phyloP scores from a whole-genome alignment of 2,888 invertebrate species.

The Drymonia ruficornis region DNA sequence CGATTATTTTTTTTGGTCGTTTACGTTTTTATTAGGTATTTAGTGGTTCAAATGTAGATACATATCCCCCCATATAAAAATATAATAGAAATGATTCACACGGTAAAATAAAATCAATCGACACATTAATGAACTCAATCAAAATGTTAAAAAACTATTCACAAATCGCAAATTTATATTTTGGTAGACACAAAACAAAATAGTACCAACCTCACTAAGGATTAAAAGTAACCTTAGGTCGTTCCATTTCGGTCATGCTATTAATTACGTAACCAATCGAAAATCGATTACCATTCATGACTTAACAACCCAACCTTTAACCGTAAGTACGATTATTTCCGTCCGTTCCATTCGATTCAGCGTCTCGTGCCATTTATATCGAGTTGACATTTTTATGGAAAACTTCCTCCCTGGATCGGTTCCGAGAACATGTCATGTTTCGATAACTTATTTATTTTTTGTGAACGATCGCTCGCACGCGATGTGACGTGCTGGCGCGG shows the following conservation, averaged over 20 bases:
- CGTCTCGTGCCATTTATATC: slow-evolving; percentile 24
- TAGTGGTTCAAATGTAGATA: background rate
- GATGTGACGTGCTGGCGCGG: slow-evolving; percentile 66
- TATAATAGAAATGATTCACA: no score
- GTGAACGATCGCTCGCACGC: slow-evolving; percentile 54
- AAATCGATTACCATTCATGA: background rate
- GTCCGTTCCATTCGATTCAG: slow-evolving; percentile 11
- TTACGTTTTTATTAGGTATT: background rate
- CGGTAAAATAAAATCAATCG: no score
- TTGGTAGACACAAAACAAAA: no score
- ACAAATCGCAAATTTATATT: no score
- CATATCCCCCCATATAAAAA: no score
- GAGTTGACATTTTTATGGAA: slow-evolving; percentile 33
- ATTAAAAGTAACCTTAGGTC: background rate
- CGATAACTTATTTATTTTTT: slow-evolving; percentile 50
- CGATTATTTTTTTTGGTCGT: slow-evolving; percentile 18
- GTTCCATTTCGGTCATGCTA: background rate
- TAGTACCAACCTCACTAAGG: no score
- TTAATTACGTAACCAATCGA: background rate
- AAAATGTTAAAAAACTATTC: no score
- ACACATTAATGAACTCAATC: no score
- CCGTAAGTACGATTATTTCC: slow-evolving; percentile 15
- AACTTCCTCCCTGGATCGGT: slow-evolving; percentile 32
- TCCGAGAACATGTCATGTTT: slow-evolving; percentile 57
- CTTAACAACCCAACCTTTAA: slow-evolving; percentile 1